Base-by-base conservation (phyloP, 2,113 vertebrate species). In the Hemibagrus wyckioides region DNA sequence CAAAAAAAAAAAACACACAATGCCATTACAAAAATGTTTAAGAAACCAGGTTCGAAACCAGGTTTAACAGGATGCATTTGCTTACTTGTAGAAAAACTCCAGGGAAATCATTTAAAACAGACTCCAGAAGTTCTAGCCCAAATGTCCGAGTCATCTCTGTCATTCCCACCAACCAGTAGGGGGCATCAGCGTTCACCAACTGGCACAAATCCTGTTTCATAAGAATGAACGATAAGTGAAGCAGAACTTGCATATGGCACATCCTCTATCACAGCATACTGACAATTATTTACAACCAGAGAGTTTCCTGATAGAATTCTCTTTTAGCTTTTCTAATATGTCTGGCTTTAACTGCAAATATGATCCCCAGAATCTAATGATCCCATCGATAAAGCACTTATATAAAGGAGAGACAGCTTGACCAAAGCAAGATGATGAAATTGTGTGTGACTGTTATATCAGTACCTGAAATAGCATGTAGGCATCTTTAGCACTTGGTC, bases 401-500 rank as follows among this genome's bases (percentile, higher is more conserved):
- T 25, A 63, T 15, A 77, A 11, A 79, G 17, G n/a, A 30, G 1
- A 25, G 21, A 59, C 5, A 44, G 1, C 2, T 21, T 3, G 28
- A 3, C 23, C 61, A 59, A 54, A 28, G 30, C 48, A 88, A 85
- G 71, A 91, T 67, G 44, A 69, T 33, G 4, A 14, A 56, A 14
- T 5, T 57, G 63, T 57, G 71, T 50, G 92, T 65, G 82, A 79
- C 13, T 7, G 86, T 91, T 48, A 23, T 39, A 92, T 93, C 86
- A 82, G 44, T 90, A 99, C 98, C 98, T 99, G 98, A 92, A 99
- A 99, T 89, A 99, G 96, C 98, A 99, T 99, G 92, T 99, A 99
- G 10, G 98, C 97, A 83, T 99, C 98, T 94, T 99, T 99, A 88
- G 98, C 98, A 92, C 98, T 99, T 41, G 98, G 98, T 89, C 96